phyloP scores from a whole-genome alignment of 2,888 invertebrate species.

The Calliopum simillimum region DNA sequence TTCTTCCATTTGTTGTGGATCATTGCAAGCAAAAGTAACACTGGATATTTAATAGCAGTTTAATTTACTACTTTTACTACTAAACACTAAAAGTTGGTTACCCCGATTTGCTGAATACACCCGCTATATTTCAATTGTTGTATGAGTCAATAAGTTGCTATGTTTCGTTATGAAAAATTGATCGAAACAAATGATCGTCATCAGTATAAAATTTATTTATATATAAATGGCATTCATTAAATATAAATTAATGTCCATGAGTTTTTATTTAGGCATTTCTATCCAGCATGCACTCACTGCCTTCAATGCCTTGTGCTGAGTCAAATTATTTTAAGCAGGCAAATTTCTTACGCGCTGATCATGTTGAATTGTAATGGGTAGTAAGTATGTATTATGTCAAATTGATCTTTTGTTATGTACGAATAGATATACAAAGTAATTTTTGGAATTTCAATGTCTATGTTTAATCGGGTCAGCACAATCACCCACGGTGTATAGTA shows the following conservation, averaged over 20 bases:
- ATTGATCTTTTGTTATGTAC: too few relatives aligned
- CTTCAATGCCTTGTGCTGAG: background rate
- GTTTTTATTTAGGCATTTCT: background rate
- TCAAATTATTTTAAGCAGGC: background rate
- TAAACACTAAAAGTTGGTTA: too few relatives aligned
- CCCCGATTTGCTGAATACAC: background rate
- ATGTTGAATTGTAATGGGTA: conserved; percentile 1
- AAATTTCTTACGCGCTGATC: background rate
- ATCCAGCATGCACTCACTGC: background rate
- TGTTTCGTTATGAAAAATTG: background rate
- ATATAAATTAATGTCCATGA: too few relatives aligned
- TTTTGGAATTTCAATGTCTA: too few relatives aligned
- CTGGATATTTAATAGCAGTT: background rate
- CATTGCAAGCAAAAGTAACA: background rate
- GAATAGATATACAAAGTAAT: too few relatives aligned
- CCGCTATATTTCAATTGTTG: background rate
- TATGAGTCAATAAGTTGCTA: background rate
- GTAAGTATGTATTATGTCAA: too few relatives aligned
- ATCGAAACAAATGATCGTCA: background rate
- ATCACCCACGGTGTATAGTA: too few relatives aligned
- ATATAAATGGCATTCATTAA: conserved; percentile 1
- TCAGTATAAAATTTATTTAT: conserved; percentile 13
- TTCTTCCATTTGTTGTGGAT: conserved; percentile 26
- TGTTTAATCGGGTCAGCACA: too few relatives aligned
- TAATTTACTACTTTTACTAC: too few relatives aligned